phyloP scores from a whole-genome alignment of 2,888 invertebrate genomes.

The Rutpela maculata region DNA sequence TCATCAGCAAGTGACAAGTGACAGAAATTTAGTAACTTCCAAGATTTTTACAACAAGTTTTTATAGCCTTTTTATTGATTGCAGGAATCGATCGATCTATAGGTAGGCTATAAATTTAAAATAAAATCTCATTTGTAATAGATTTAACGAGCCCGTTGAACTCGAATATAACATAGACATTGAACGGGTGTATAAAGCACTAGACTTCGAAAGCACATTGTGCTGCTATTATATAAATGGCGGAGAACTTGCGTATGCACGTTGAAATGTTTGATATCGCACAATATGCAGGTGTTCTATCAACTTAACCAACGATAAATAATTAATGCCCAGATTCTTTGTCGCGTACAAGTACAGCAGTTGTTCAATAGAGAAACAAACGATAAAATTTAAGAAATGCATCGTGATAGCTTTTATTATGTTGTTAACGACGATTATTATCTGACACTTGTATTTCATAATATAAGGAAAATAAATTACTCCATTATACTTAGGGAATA shows the following conservation, averaged over 20 bases:
- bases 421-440: conserved; percentile 21
- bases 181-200: conserved; percentile 17
- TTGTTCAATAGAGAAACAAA: conserved; percentile 31
- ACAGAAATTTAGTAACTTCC: not conserved
- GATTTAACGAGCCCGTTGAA: conserved; percentile 45
- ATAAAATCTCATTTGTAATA: conserved; percentile 36
- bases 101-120: conserved; percentile 37
- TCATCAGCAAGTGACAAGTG: conserved; percentile 14
- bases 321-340: conserved; percentile 36
- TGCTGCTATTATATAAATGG: conserved; percentile 32
- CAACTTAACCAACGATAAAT: conserved; percentile 29
- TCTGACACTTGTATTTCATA: conserved; percentile 3
- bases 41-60: conserved; percentile 14
- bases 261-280: conserved; percentile 43
- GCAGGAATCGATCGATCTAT: conserved; percentile 24
- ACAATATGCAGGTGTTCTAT: conserved; percentile 44
- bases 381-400: conserved; percentile 34
- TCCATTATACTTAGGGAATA: not conserved
- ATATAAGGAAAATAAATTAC: not conserved
- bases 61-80: conserved; percentile 25
- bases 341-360: conserved; percentile 24
- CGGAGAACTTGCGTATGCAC: conserved; percentile 16
- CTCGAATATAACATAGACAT: conserved; percentile 30
- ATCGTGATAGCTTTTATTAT: conserved; percentile 11
- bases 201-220: not conserved